Base-by-base conservation (phyloP, 2,797 vertebrate genomes). In the Anguilla obscura region DNA sequence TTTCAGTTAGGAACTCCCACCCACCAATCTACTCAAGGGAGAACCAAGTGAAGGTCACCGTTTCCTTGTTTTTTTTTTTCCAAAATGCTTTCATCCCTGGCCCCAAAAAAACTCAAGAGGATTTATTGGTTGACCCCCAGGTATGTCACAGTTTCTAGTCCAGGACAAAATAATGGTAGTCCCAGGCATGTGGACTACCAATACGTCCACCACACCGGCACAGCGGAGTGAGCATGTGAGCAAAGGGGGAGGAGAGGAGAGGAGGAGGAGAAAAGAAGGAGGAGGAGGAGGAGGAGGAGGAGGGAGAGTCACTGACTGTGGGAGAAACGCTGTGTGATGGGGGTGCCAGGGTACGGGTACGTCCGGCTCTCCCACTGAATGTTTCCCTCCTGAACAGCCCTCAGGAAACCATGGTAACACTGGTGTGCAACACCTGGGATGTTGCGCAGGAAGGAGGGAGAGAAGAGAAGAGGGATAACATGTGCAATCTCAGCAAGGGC, bases 301-400 rank as follows among this genome's bases (percentile, higher is more conserved):
- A 76, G 33, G 5, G 14, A 76, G n/a, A n/a, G 50, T 8, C 1
- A 96, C 98, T 97, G 91, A 99, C 98, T 99, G 96, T 99, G 98
- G 0, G 98, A 99, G 94, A 99, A 99, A 89, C 98, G 97, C 87
- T 99, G 99, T 0, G 99, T 99, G 92, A 99, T 99, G 0, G 99
- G 98, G n/a, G 99, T 99, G 92, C 99, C 99, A 0, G 99, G 98
- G 91, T 99, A 99, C n/a, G 99, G 98, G 88, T 99, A 99, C 0
- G 98, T 99, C 60, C 99, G 97, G 93, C 98, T 99, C 94, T 99
- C 98, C 99, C 99, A 99, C 92, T 99, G 98, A 89, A 99, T 99
- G 88, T 98, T 98, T 90, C 99, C 99, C 88, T 99, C 98, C 92
- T 99, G 98, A 90, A 99, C 95, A 0, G 98, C 98, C 93, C 97